These are phyloP conservation scores for Rhingia rostrata DNA, from an alignment of 2,888 invertebrate species.

Conservation along the genomic window DNA sequence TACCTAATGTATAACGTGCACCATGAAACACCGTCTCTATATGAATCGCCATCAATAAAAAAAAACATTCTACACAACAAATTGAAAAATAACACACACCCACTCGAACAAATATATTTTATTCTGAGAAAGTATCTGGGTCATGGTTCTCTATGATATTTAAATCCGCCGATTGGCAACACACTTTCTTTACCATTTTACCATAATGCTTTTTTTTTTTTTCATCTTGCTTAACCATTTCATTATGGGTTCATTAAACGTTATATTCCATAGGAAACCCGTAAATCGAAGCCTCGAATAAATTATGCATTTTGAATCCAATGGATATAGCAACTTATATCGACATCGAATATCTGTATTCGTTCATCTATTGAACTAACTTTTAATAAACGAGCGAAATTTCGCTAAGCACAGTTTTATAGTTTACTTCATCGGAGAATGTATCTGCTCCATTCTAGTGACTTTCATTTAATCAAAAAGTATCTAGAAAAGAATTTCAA, in stretches of 20 bases:
- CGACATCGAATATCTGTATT: not conserved
- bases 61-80: conserved; percentile 4
- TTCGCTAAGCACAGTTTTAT: conserved; percentile 50
- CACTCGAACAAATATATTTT: conserved; percentile 1
- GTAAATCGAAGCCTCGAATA: conserved; percentile 55
- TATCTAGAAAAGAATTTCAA: conserved; percentile 42
- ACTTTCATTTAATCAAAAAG: conserved; percentile 51
- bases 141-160: conserved; percentile 29
- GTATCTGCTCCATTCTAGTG: conserved; percentile 60
- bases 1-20: no score
- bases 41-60: no score
- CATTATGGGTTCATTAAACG: conserved; percentile 22
- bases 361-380: conserved; percentile 27
- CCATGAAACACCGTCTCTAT: not conserved
- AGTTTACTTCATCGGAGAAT: conserved; percentile 59
- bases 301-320: conserved; percentile 58
- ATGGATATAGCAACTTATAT: not conserved
- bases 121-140: conserved; percentile 49
- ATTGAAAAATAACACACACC: not conserved
- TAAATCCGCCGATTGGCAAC: conserved; percentile 20
- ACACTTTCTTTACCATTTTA: not conserved
- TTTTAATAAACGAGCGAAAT: conserved; percentile 45
- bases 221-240: conserved; percentile 1
- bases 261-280: conserved; percentile 48
- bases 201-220: conserved; percentile 1